Evolutionary conservation across 2,888 invertebrate genomes (phyloP).

Genomic region (Spilarctia lutea): DNA sequence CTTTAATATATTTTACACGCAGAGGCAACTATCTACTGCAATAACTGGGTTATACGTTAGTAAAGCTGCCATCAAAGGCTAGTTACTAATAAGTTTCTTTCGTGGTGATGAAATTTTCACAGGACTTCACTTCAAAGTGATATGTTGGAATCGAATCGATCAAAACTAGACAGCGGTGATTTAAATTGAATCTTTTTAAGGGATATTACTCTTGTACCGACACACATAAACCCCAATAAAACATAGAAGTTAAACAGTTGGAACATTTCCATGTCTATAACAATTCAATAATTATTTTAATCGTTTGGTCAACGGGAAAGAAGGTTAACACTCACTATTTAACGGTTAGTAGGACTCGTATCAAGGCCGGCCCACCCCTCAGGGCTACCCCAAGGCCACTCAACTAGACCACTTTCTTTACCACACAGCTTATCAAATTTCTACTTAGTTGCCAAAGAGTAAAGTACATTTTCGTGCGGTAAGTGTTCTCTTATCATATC

Average conservation of each 20-base stretch:
- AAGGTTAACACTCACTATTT: constrained; percentile 42
- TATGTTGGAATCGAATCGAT: too few species aligned
- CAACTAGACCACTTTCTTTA: constrained; percentile 26
- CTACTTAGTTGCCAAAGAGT: constrained; percentile 16
- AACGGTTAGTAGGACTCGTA: constrained; percentile 54
- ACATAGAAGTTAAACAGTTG: neutral
- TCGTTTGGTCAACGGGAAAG: constrained; percentile 32
- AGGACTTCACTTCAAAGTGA: too few species aligned
- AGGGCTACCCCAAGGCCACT: constrained; percentile 41
- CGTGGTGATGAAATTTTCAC: too few species aligned
- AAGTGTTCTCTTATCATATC: constrained; percentile 20
- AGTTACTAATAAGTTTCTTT: too few species aligned
- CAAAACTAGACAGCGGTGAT: too few species aligned
- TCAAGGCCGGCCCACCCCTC: constrained; percentile 48
- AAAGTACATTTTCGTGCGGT: constrained; percentile 22
- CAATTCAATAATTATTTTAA: constrained; percentile 13
- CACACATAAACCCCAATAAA: neutral
- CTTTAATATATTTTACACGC: too few species aligned
- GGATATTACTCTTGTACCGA: neutral
- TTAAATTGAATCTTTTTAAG: neutral
- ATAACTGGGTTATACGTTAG: too few species aligned
- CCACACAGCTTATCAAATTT: constrained; percentile 14
- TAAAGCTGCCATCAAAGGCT: too few species aligned
- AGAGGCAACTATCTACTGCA: too few species aligned
- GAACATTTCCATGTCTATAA: neutral